A percentile compares a stretch with the other conserved stretches of the same genome.
Conservation (phyloP, 2,888 invertebrate species). For the Amblyteles armatorius region DNA sequence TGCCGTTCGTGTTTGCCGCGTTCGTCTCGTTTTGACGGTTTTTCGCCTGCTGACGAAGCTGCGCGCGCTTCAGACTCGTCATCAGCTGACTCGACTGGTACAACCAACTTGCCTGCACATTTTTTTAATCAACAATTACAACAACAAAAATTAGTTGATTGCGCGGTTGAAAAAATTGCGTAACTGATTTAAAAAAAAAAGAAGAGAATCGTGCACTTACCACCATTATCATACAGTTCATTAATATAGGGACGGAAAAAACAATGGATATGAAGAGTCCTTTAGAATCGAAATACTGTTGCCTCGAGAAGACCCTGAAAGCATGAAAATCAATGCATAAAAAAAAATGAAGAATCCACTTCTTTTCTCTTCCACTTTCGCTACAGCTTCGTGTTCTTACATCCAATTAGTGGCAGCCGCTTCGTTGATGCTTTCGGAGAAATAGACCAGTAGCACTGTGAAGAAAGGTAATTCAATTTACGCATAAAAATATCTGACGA, state of each 20-base stretch:
- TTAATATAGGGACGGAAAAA: constrained; percentile 95
- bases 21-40: constrained; percentile 76
- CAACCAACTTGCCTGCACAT: constrained; percentile 93
- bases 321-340: constrained; percentile 21
- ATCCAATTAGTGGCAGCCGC: constrained; percentile 95
- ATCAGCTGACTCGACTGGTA: constrained; percentile 95
- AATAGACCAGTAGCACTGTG: constrained; percentile 94
- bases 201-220: constrained; percentile 87
- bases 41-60: constrained; percentile 89
- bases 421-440: constrained; percentile 96
- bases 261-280: constrained; percentile 97
- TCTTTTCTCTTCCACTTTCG: neutral
- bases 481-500: neutral
- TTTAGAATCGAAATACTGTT: constrained; percentile 97
- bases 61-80: constrained; percentile 93
- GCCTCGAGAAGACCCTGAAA: constrained; percentile 91
- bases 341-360: neutral
- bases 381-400: constrained; percentile 79
- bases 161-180: neutral
- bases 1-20: constrained; percentile 56
- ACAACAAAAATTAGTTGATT: neutral
- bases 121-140: neutral
- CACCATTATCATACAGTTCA: constrained; percentile 97
- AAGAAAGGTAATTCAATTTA: constrained; percentile 74
- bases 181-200: too few species aligned